phyloP scores from a whole-genome alignment of 2,113 vertebrate species.

The Cynoglossus semilaevis region DNA sequence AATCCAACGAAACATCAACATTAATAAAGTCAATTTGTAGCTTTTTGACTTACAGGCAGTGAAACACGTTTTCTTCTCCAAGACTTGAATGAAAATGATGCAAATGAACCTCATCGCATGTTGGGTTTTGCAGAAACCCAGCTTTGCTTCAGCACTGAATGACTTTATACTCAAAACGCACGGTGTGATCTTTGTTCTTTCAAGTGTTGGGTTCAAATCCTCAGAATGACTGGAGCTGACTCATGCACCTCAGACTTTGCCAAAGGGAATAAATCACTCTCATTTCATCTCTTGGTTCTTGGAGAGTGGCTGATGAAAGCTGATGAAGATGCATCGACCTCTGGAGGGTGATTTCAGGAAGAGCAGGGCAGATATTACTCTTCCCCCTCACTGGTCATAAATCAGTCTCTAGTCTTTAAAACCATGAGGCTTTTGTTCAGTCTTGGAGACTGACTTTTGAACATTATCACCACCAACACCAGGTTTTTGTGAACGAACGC shows the following conservation, averaged over 20 bases:
- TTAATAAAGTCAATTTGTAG: neutral
- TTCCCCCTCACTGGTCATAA: conserved; percentile 10
- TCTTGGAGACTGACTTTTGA: conserved; percentile 1
- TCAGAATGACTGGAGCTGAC: conserved; percentile 6
- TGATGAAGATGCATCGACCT: conserved; percentile 41
- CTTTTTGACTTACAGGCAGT: conserved; percentile 9
- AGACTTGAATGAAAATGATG: neutral
- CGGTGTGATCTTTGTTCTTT: no score
- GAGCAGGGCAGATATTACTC: conserved; percentile 1
- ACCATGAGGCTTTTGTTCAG: neutral
- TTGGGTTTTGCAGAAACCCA: no score
- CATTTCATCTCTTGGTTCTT: conserved; percentile 3
- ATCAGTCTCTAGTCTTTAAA: conserved; percentile 16
- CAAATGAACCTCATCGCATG: neutral
- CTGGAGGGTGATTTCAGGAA: conserved; percentile 21
- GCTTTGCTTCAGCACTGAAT: no score
- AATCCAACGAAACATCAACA: conserved; percentile 9
- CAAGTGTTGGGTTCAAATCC: conserved; percentile 1
- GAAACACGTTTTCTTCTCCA: neutral
- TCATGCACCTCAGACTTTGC: neutral
- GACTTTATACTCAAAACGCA: no score
- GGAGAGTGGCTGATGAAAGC: conserved; percentile 28
- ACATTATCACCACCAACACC: conserved; percentile 1
- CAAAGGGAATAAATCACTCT: conserved; percentile 22
- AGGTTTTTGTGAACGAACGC: no score